Evolutionary conservation across 2,888 invertebrate species (phyloP).

Genomic region (Agrochola litura): DNA sequence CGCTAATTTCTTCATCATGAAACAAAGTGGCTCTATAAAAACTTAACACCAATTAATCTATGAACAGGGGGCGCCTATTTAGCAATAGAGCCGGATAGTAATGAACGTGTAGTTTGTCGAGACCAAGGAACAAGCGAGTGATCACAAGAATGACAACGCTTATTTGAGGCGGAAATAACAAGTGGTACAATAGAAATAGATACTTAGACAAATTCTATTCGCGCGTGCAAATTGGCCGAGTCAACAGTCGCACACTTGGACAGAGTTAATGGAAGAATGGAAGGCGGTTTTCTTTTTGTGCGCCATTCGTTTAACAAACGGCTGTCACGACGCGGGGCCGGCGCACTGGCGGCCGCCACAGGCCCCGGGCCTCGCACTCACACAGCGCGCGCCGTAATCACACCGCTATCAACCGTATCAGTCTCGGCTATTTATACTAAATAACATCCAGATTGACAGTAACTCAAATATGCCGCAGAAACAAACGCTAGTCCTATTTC

Average conservation of each 20-base stretch:
- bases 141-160: conserved; percentile 66
- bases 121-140: conserved; percentile 27
- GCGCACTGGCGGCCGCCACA: conserved; percentile 61
- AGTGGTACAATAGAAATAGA: conserved; percentile 76
- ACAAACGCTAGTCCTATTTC: background rate
- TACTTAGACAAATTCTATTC: conserved; percentile 80
- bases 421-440: conserved; percentile 57
- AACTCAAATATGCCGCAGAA: conserved; percentile 35
- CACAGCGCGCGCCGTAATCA: conserved; percentile 54
- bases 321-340: conserved; percentile 86
- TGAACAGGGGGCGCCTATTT: conserved; percentile 37
- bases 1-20: conserved; percentile 87
- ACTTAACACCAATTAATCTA: conserved; percentile 56
- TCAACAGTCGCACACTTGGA: conserved; percentile 81
- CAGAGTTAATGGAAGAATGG: conserved; percentile 82
- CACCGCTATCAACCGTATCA: conserved; percentile 60
- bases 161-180: conserved; percentile 80
- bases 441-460: conserved; percentile 62
- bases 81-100: conserved; percentile 35
- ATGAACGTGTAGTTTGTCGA: conserved; percentile 21
- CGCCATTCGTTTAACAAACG: conserved; percentile 87
- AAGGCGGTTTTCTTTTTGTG: conserved; percentile 84
- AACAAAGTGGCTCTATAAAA: conserved; percentile 68
- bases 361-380: conserved; percentile 53
- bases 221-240: conserved; percentile 85